phyloP scores from a whole-genome alignment of 2,888 invertebrate genomes.

The Heliconius cydno region DNA sequence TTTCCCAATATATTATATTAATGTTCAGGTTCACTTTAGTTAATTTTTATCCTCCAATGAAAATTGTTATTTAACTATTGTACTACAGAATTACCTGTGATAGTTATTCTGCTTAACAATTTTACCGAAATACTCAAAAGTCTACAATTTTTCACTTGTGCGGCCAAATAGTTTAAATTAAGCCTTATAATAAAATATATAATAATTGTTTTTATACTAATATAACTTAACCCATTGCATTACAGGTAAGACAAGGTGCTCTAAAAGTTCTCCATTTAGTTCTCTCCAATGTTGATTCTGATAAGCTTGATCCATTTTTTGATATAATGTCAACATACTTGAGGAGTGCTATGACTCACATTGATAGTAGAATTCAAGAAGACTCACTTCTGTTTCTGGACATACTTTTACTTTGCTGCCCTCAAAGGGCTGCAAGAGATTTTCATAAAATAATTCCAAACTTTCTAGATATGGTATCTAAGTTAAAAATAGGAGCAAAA shows the following conservation, averaged over 20 bases:
- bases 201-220: not conserved
- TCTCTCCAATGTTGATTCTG: slow-evolving; percentile 66
- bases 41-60: too few species aligned
- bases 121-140: too few species aligned
- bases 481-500: slow-evolving; percentile 85
- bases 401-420: slow-evolving; percentile 87
- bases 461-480: slow-evolving; percentile 93
- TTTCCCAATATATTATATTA: too few species aligned
- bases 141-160: too few species aligned
- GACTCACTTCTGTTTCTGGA: slow-evolving; percentile 92
- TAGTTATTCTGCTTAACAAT: too few species aligned
- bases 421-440: slow-evolving; percentile 85
- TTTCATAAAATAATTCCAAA: slow-evolving; percentile 89
- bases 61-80: too few species aligned
- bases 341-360: slow-evolving; percentile 95
- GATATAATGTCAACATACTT: slow-evolving; percentile 90
- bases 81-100: too few species aligned
- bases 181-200: not conserved
- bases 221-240: not conserved
- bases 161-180: not conserved
- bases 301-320: slow-evolving; percentile 88
- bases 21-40: too few species aligned
- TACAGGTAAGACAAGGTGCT: slow-evolving; percentile 82
- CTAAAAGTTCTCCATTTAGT: slow-evolving; percentile 82
- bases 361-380: slow-evolving; percentile 90